These are phyloP conservation scores for Dipodomys stephensi DNA, from an alignment of 2,113 vertebrate genomes.

Conservation along the genomic window DNA sequence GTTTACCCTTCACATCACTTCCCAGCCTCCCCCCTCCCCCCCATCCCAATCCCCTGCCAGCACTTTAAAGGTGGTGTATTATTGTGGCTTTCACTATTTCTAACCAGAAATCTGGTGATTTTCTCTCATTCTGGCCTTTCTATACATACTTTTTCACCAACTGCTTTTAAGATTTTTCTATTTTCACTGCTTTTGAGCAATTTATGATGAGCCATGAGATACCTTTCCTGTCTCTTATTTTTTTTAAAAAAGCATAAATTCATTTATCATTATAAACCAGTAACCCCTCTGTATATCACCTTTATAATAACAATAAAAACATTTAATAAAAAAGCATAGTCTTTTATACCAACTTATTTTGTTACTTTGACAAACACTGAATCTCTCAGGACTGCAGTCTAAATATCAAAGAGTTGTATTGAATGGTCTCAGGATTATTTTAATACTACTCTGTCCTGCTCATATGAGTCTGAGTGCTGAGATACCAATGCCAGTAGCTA, in stretches of 20 bases:
- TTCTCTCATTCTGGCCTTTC: neutral
- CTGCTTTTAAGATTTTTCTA: constrained; percentile 17
- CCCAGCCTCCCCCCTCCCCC: no score
- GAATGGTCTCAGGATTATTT: neutral
- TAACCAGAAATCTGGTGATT: neutral
- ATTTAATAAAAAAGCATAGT: neutral
- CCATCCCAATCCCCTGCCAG: no score
- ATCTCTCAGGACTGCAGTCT: neutral
- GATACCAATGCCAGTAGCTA: neutral
- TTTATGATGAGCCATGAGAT: neutral
- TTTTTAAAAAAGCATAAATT: no score
- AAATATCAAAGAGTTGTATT: neutral
- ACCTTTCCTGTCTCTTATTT: neutral
- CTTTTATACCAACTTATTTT: neutral
- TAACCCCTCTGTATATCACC: no score
- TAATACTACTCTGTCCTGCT: neutral
- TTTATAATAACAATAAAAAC: no score
- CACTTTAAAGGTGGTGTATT: neutral
- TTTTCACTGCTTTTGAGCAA: neutral
- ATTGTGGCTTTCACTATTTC: neutral
- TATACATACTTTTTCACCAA: neutral
- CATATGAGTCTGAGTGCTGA: neutral
- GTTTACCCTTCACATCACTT: no score
- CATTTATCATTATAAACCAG: no score
- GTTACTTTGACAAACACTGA: constrained; percentile 32